Conservation (phyloP, 2,113 vertebrate genomes). For the Tragelaphus strepsiceros region DNA sequence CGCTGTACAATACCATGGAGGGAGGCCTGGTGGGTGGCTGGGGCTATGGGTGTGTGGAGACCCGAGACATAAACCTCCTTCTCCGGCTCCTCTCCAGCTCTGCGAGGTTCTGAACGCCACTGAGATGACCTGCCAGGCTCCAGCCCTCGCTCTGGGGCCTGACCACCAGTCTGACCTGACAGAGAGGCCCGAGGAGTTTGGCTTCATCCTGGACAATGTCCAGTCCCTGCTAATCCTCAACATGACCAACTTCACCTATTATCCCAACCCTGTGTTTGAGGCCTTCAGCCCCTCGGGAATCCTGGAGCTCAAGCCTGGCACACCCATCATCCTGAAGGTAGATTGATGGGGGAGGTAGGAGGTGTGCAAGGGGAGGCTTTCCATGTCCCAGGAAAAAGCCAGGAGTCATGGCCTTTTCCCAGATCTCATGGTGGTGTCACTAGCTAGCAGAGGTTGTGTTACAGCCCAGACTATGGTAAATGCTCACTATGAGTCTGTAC, state of each 20-base stretch:
- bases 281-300: constrained; percentile 90
- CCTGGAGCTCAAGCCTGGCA: constrained; percentile 96
- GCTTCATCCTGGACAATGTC: constrained; percentile 96
- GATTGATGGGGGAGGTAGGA: not conserved
- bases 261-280: constrained; percentile 96
- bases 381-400: not conserved
- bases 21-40: fast-evolving
- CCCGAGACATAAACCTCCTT: fast-evolving
- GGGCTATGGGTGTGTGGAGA: not conserved
- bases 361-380: fast-evolving
- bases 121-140: constrained; percentile 94
- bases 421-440: fast-evolving
- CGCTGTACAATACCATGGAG: fast-evolving
- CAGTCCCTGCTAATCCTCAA: constrained; percentile 92
- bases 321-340: constrained; percentile 98
- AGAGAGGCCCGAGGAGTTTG: constrained; percentile 93
- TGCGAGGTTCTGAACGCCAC: constrained; percentile 92
- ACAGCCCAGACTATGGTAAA: not conserved
- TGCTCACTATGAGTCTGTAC: fast-evolving
- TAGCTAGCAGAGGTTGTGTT: not conserved
- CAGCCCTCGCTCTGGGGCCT: constrained; percentile 86
- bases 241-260: constrained; percentile 95
- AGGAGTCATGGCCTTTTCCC: not conserved
- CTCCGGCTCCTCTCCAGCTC: constrained; percentile 74
- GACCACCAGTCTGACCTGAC: constrained; percentile 86